Percentiles rank a stretch among this genome's conserved stretches.
Conservation (phyloP, 1,140 invertebrate genomes). For the Goniozus legneri region DNA sequence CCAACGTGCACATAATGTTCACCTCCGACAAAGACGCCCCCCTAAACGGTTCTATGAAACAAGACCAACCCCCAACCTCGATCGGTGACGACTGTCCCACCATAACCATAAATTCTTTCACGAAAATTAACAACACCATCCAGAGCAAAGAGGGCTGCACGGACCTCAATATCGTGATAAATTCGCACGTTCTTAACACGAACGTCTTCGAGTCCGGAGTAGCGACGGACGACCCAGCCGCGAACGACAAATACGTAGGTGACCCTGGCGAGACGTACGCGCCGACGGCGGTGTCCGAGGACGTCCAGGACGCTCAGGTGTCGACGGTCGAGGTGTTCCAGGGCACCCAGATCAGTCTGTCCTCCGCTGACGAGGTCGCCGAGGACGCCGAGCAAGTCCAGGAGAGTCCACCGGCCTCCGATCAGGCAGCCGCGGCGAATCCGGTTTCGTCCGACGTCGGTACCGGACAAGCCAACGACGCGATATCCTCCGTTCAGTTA, state of each 20-base stretch:
- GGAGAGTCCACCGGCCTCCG: background rate
- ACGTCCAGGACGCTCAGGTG: background rate
- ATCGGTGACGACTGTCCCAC: constrained; percentile 38
- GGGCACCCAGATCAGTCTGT: constrained; percentile 38
- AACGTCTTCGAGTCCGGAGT: constrained; percentile 25
- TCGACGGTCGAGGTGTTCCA: constrained; percentile 34
- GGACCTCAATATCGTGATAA: constrained; percentile 52
- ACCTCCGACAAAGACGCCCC: constrained; percentile 31
- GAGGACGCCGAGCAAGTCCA: constrained; percentile 3
- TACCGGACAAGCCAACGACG: constrained; percentile 22
- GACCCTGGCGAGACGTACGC: background rate
- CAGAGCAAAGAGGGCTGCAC: constrained; percentile 50
- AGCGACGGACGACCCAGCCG: background rate
- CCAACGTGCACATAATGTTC: constrained; percentile 47
- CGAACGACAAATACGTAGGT: constrained; percentile 21
- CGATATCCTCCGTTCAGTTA: background rate
- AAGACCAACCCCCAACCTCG: constrained; percentile 3
- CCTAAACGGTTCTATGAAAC: constrained; percentile 5
- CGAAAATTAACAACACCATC: constrained; percentile 47
- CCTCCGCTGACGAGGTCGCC: background rate
- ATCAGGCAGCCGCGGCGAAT: background rate
- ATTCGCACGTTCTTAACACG: constrained; percentile 46
- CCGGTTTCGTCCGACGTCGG: background rate
- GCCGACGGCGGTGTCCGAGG: background rate
- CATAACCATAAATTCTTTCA: constrained; percentile 48